Evolutionary conservation across 2,888 invertebrate species (phyloP).

Genomic region (Agrochola litura): DNA sequence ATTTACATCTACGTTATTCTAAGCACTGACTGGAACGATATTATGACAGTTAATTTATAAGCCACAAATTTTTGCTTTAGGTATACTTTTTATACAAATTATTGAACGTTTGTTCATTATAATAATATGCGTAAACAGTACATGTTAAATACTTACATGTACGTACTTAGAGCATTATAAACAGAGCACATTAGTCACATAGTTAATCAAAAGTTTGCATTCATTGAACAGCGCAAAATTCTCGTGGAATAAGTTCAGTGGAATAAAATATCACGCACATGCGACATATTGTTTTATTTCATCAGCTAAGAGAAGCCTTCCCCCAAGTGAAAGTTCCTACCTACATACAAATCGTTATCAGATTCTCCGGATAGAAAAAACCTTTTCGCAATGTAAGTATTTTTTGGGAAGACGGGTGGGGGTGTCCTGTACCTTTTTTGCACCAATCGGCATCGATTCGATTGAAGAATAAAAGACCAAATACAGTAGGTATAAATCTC

Average conservation of each 20-base stretch:
- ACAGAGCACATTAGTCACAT: constrained; percentile 88
- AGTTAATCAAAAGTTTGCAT: constrained; percentile 83
- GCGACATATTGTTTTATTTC: constrained; percentile 84
- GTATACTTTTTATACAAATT: constrained; percentile 84
- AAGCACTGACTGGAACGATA: constrained; percentile 74
- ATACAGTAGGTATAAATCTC: background rate
- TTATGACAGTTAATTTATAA: constrained; percentile 72
- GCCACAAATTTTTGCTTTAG: constrained; percentile 78
- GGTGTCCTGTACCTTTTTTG: background rate
- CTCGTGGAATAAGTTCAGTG: constrained; percentile 86
- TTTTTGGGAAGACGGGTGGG: background rate
- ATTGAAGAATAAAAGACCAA: background rate
- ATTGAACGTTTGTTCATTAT: constrained; percentile 81
- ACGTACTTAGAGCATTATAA: constrained; percentile 80
- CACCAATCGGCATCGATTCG: background rate
- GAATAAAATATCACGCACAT: constrained; percentile 90
- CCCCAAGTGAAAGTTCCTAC: background rate
- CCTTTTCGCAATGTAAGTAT: background rate
- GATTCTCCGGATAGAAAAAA: background rate
- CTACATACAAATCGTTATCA: background rate
- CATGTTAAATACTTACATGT: constrained; percentile 72
- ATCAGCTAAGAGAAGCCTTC: constrained; percentile 3
- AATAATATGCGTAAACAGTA: constrained; percentile 74
- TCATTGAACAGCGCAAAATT: constrained; percentile 85
- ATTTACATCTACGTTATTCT: constrained; percentile 67